A percentile compares a stretch with the other conserved stretches of the same genome.
phyloP scores from a whole-genome alignment of 2,113 vertebrate genomes.

The Nothobranchius furzeri region DNA sequence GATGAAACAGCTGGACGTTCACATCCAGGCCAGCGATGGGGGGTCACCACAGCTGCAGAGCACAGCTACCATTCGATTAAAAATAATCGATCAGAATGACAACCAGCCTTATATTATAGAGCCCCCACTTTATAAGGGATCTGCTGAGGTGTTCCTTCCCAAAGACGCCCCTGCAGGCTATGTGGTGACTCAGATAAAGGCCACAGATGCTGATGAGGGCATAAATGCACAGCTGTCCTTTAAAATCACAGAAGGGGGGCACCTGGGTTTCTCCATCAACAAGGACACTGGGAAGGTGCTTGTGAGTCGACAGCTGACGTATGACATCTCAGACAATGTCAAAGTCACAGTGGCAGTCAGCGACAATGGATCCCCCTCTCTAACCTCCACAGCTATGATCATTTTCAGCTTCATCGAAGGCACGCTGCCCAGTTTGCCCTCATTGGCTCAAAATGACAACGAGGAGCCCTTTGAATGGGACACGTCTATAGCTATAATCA shows the following conservation, averaged over 20 bases:
- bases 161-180: constrained; percentile 86
- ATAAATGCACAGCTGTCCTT: constrained; percentile 88
- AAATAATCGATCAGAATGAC: constrained; percentile 93
- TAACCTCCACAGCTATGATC: constrained; percentile 85
- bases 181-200: constrained; percentile 87
- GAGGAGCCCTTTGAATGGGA: constrained; percentile 85
- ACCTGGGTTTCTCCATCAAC: constrained; percentile 86
- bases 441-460: constrained; percentile 71
- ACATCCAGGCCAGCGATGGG: constrained; percentile 89
- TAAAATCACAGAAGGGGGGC: constrained; percentile 82
- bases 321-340: constrained; percentile 84
- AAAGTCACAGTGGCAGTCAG: constrained; percentile 83
- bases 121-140: constrained; percentile 86
- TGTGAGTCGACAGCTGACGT: constrained; percentile 84
- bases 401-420: constrained; percentile 85
- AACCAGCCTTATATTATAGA: constrained; percentile 87
- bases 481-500: constrained; percentile 89
- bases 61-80: constrained; percentile 86
- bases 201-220: constrained; percentile 89
- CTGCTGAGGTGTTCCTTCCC: constrained; percentile 88
- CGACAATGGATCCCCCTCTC: constrained; percentile 87
- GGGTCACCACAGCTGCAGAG: constrained; percentile 92
- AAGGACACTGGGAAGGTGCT: constrained; percentile 87
- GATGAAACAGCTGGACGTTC: constrained; percentile 86
- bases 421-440: constrained; percentile 77